A percentile compares a stretch with the other conserved stretches of the same genome.
Conservation (phyloP, 2,888 invertebrate genomes). For the Agriopis leucophaearia region DNA sequence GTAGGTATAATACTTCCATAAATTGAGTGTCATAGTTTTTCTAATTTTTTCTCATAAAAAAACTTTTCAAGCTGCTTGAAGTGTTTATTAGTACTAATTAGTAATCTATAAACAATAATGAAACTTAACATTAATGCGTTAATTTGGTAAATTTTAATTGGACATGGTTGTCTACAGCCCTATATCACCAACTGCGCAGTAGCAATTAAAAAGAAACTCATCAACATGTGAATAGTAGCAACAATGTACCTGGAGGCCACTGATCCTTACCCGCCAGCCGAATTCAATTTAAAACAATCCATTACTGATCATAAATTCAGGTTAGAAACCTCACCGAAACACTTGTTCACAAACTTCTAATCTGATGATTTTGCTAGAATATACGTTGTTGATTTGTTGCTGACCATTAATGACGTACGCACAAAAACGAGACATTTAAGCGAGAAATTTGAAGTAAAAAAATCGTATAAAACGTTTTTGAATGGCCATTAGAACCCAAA, state of each 20-base stretch:
- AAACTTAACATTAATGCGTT: neutral
- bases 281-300: constrained; percentile 77
- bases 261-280: constrained; percentile 58
- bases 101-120: neutral
- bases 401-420: neutral
- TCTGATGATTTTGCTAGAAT: too few species aligned
- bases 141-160: neutral
- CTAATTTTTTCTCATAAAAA: too few species aligned
- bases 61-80: too few species aligned
- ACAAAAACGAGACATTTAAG: neutral
- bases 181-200: constrained; percentile 53
- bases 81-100: neutral
- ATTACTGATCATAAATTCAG: constrained; percentile 50
- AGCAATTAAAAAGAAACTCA: constrained; percentile 80
- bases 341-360: too few species aligned
- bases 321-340: constrained; percentile 38
- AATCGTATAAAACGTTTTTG: neutral
- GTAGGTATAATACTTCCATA: too few species aligned
- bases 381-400: too few species aligned
- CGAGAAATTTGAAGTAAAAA: neutral
- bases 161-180: constrained; percentile 56
- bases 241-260: constrained; percentile 76
- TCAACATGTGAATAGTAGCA: constrained; percentile 71
- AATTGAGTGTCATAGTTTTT: too few species aligned
- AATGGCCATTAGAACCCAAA: constrained; percentile 31